Conservation (phyloP, 23 tunicate genomes). For the Clavelina lepadiformis region DNA sequence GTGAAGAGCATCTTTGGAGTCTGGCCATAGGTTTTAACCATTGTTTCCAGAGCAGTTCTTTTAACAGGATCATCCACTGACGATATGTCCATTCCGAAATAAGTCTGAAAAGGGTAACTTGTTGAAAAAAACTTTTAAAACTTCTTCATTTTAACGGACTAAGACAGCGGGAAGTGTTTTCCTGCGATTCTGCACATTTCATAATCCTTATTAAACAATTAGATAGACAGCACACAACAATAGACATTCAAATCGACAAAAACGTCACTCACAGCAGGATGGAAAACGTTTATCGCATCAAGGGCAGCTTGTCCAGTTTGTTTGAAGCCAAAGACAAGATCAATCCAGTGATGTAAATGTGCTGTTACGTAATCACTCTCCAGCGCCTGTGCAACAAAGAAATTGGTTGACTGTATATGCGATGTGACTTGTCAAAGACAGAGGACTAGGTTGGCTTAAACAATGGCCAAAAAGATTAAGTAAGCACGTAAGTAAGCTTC, state of each 20-base stretch:
- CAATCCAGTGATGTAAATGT: conserved; percentile 81
- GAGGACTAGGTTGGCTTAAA: no score
- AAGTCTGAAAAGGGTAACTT: conserved; percentile 58
- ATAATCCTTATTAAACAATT: no score
- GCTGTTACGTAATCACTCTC: conserved; percentile 84
- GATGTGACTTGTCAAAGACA: no score
- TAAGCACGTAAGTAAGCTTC: no score
- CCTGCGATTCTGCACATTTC: no score
- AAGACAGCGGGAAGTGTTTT: no score
- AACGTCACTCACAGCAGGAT: conserved; percentile 96
- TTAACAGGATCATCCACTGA: conserved; percentile 82
- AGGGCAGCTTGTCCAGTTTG: conserved; percentile 85
- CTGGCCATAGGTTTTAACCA: conserved; percentile 98
- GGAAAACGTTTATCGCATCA: conserved; percentile 91
- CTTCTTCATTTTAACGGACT: no score
- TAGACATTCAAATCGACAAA: no score
- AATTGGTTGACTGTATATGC: no score
- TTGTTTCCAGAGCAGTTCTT: conserved; percentile 91
- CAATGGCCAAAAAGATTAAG: no score
- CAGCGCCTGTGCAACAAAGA: conserved; percentile 86
- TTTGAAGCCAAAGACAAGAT: conserved; percentile 92
- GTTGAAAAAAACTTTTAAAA: background rate
- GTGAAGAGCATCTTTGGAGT: conserved; percentile 89
- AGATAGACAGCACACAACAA: no score
- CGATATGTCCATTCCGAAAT: conserved; percentile 80